These are phyloP conservation scores for Salvelinus namaycush DNA, from an alignment of 2,113 vertebrate genomes.

Conservation along the genomic window DNA sequence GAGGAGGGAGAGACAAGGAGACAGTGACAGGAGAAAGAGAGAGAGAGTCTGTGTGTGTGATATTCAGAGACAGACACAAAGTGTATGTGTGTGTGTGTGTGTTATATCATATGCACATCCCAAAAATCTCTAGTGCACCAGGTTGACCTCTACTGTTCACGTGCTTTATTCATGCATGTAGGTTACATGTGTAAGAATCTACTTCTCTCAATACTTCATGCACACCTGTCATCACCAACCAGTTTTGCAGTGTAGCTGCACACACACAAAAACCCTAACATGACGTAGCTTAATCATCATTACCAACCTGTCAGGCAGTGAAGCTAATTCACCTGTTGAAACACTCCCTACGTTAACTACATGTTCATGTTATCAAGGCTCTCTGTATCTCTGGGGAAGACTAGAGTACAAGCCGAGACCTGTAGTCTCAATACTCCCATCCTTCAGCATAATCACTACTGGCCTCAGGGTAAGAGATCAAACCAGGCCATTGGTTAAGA, in stretches of 20 bases:
- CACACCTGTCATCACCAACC: no score
- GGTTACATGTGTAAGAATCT: no score
- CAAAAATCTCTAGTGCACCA: no score
- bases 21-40: neutral
- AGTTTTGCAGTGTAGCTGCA: no score
- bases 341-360: neutral
- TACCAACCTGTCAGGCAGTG: no score
- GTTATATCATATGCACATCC: no score
- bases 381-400: neutral
- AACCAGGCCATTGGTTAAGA: neutral
- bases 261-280: no score
- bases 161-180: no score
- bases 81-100: neutral
- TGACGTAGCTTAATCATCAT: no score
- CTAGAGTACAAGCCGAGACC: neutral
- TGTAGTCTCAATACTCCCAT: neutral
- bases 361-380: neutral
- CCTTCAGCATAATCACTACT: neutral
- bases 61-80: conserved; percentile 7
- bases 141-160: no score
- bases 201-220: no score
- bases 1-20: conserved; percentile 1
- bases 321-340: neutral
- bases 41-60: no score
- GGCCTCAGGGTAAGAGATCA: neutral